Evolutionary conservation across 2,113 vertebrate species (phyloP).

Genomic region (Felis chaus): DNA sequence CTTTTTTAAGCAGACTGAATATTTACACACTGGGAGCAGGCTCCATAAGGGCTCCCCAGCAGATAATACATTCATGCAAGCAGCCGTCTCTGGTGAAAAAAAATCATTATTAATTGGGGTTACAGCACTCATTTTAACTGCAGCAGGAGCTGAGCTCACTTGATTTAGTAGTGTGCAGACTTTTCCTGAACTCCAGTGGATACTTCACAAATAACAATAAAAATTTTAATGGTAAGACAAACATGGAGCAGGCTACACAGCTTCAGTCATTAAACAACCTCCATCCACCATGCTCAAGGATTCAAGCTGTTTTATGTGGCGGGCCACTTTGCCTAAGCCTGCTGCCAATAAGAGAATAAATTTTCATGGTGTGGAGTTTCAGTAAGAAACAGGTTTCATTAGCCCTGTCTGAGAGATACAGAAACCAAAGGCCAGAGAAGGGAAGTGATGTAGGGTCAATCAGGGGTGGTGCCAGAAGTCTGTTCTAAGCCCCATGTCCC

Average conservation of each 20-base stretch:
- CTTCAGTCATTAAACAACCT: slow-evolving; percentile 46
- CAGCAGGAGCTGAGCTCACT: background rate
- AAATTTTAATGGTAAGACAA: slow-evolving; percentile 6
- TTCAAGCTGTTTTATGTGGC: slow-evolving; percentile 45
- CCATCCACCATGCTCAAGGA: background rate
- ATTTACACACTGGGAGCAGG: slow-evolving; percentile 41
- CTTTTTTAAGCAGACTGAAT: background rate
- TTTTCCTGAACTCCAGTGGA: slow-evolving; percentile 38
- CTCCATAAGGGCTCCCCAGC: background rate
- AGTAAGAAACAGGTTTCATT: background rate
- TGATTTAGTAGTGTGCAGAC: slow-evolving; percentile 6
- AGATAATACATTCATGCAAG: slow-evolving; percentile 25
- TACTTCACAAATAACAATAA: slow-evolving; percentile 58
- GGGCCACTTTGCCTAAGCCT: background rate
- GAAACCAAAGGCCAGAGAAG: background rate
- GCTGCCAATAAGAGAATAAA: background rate
- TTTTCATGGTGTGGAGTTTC: background rate
- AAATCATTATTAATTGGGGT: slow-evolving; percentile 48
- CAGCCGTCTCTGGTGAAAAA: background rate
- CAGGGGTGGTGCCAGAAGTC: background rate
- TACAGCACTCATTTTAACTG: background rate
- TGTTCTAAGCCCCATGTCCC: background rate
- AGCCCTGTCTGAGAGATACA: background rate
- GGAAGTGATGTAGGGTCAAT: background rate
- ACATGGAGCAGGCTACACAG: background rate